phyloP scores from a whole-genome alignment of 2,888 invertebrate species.

The Drosophila prostipennis region DNA sequence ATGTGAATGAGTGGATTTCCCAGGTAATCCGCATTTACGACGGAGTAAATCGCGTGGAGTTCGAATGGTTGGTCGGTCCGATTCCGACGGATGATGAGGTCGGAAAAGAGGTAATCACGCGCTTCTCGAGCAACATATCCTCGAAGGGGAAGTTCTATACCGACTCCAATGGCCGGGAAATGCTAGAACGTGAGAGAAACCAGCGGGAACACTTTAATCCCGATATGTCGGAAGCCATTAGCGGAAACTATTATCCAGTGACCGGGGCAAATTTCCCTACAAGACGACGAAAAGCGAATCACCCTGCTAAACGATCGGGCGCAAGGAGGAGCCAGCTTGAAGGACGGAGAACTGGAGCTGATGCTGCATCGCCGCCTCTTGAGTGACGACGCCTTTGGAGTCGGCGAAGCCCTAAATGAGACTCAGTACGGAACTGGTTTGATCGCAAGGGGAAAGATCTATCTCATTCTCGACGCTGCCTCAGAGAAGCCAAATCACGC shows the following conservation, averaged over 20 bases:
- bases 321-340: slow-evolving; percentile 91
- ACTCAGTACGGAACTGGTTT: slow-evolving; percentile 88
- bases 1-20: slow-evolving; percentile 89
- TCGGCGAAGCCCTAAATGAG: slow-evolving; percentile 95
- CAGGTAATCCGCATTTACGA: slow-evolving; percentile 89
- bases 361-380: slow-evolving; percentile 94
- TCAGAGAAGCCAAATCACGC: slow-evolving; percentile 59
- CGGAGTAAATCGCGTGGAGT: slow-evolving; percentile 86
- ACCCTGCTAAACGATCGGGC: slow-evolving; percentile 89
- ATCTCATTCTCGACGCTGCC: slow-evolving; percentile 82
- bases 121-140: slow-evolving; percentile 87
- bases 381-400: slow-evolving; percentile 96
- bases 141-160: slow-evolving; percentile 92
- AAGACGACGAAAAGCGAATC: slow-evolving; percentile 85
- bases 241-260: slow-evolving; percentile 97
- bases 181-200: slow-evolving; percentile 87
- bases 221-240: slow-evolving; percentile 87
- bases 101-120: slow-evolving; percentile 93
- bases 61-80: slow-evolving; percentile 91
- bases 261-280: slow-evolving; percentile 91
- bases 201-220: slow-evolving; percentile 86
- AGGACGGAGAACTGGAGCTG: slow-evolving; percentile 91
- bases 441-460: slow-evolving; percentile 89
- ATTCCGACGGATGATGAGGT: slow-evolving; percentile 87
- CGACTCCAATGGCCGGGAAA: slow-evolving; percentile 96